A percentile compares a stretch with the other conserved stretches of the same genome.
These are phyloP conservation scores for Pempheris klunzingeri DNA, from an alignment of 2,797 vertebrate species.

Conservation along the genomic window DNA sequence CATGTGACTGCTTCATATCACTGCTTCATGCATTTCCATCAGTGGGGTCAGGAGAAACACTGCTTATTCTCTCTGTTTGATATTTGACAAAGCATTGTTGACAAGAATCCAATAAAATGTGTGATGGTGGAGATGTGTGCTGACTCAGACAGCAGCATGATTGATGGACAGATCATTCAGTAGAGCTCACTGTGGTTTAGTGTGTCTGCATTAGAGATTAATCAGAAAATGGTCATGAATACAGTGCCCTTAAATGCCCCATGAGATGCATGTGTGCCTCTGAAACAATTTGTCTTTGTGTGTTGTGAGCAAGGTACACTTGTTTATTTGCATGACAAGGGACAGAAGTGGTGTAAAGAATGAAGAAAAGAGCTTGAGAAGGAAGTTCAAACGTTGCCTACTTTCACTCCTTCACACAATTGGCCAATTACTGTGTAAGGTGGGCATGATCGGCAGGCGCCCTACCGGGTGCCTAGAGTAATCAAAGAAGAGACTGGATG, in stretches of 20 bases:
- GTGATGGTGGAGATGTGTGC: conserved; percentile 4
- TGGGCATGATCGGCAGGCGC: too few species aligned
- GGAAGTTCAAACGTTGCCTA: neutral
- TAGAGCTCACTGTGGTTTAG: conserved; percentile 18
- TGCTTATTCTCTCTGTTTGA: neutral
- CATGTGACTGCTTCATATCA: neutral
- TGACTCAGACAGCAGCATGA: neutral
- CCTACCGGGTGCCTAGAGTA: too few species aligned
- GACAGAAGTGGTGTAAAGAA: too few species aligned
- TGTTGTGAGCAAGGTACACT: too few species aligned
- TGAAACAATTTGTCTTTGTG: neutral
- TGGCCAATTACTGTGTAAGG: too few species aligned
- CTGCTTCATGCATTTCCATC: neutral
- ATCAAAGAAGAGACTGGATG: too few species aligned
- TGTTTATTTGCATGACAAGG: too few species aligned
- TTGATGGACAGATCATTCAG: conserved; percentile 15
- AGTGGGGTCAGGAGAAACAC: neutral
- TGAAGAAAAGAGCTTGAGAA: too few species aligned
- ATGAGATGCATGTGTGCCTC: neutral
- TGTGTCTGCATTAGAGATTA: conserved; percentile 23
- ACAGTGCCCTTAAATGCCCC: neutral
- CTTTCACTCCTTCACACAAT: neutral
- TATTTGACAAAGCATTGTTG: conserved; percentile 7
- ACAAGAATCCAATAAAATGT: neutral
- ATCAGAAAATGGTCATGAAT: neutral